Evolutionary conservation across 2,888 invertebrate species (phyloP), one percentile per base, ranked within the genome.

Genomic region (Cyclophora albipunctata): DNA sequence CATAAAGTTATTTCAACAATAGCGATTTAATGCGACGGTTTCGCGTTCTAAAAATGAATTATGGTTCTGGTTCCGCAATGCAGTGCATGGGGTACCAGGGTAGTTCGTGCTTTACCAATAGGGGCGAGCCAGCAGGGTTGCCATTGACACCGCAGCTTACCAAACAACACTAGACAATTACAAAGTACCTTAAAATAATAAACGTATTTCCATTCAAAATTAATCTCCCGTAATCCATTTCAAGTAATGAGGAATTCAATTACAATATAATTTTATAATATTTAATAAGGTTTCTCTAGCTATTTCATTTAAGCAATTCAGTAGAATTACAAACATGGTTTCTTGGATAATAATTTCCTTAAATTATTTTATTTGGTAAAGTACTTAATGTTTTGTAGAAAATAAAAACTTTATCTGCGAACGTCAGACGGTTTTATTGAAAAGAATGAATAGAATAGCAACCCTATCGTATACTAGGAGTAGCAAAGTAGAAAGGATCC

Each of bases 41-140:
- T 75, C 74, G 78, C 77, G 70, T 81, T 79, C 78, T 80, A 82
- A 84, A 83, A 81, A 77, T 86, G 84, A 85, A 75, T 78, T 85
- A 85, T 85, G 73, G 81, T 74, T 69, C 71, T 73, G 64, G 78
- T 80, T 79, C 84, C 84, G 87, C 87, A 87, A 77, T 87, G 87
- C 87, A 85, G 85, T 84, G 79, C 81, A 84, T 81, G 79, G 84
- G 81, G 81, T 78, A 71, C 75, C 64, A 63, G 64, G 59, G 43
- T 34, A 34, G 43, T 7, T 53, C 43, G 43, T 43, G 34, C 43
- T 43, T 43, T 33, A 43, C 34, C 43, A 20, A 5, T 5, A 34
- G 33, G 43, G 43, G 43, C 34, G 43, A 43, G 3, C 34, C 34
- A 43, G 33, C 33, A 43, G 43, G 43, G 43, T 43, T 43, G 43